A percentile compares a stretch with the other conserved stretches of the same genome.
These are phyloP conservation scores for Hirtodrosophila trivittata DNA, from an alignment of 2,888 invertebrate genomes.

Conservation along the genomic window DNA sequence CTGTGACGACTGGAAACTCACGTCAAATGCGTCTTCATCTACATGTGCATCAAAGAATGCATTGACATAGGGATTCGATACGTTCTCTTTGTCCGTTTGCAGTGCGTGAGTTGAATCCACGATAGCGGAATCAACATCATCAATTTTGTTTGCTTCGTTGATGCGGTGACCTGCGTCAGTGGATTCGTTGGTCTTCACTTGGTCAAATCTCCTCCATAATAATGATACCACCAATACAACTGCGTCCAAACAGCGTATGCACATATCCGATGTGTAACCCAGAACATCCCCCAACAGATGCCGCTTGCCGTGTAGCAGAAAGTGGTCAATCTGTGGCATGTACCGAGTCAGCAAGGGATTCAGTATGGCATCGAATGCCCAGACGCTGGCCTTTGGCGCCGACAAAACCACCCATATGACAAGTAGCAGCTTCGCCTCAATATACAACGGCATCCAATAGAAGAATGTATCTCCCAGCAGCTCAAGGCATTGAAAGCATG, in stretches of 20 bases:
- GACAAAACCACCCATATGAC: constrained; percentile 52
- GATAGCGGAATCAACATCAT: background rate
- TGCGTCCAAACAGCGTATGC: background rate
- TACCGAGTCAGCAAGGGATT: constrained; percentile 44
- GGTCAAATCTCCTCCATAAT: constrained; percentile 11
- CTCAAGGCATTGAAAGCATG: constrained; percentile 95
- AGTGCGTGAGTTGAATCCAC: background rate
- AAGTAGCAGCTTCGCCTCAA: constrained; percentile 49
- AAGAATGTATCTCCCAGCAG: constrained; percentile 97
- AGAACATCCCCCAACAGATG: constrained; percentile 35
- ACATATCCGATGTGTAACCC: background rate
- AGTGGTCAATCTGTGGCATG: constrained; percentile 50
- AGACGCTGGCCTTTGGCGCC: constrained; percentile 63
- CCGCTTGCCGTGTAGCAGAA: constrained; percentile 44
- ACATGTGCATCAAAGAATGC: constrained; percentile 3
- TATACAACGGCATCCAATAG: constrained; percentile 94
- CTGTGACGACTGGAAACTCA: background rate
- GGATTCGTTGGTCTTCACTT: background rate
- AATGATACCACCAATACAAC: constrained; percentile 19
- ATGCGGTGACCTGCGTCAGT: no score
- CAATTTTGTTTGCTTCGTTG: no score
- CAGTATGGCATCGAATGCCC: constrained; percentile 57
- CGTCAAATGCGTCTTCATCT: constrained; percentile 8
- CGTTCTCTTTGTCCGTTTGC: background rate
- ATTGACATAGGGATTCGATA: background rate